Base-by-base conservation (phyloP, 2,113 vertebrate species). In the Triplophysa tibetana region DNA sequence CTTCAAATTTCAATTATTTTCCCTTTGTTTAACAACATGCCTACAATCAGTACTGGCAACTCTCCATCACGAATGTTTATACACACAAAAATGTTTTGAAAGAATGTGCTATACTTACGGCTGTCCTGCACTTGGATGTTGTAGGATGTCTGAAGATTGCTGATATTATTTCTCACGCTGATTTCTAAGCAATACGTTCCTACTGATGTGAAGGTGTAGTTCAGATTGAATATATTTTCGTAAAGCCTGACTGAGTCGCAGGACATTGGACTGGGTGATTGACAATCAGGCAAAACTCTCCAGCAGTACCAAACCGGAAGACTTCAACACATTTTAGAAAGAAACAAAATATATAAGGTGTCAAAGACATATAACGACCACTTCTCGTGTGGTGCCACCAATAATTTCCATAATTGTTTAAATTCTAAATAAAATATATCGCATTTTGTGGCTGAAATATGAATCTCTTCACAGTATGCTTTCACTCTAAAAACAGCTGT, bases 161-260 rank as follows among this genome's bases (percentile, higher is more conserved):
- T 96, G 88, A 94, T 77, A 26, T 91, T 85, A 0, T 93, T 97
- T 85, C 92, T 88, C 9, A 94, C 92, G 2, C 89, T 88, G 83
- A 98, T 83, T 16, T 94, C 94, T 84, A 97, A 88, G 85, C 96
- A 97, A 8, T 96, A 94, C 38, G 91, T 87, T 0, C 96, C 96
- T 0, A 92, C 83, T 0, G 90, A 85, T 19, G 83, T 86, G 90
- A 97, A 96, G 79, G 84, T 91, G 80, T 95, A 92, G 84, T 91
- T 95, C 85, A 98, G 88, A 2, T 85, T 89, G 88, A 94, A 92
- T 5, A 82, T 90, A 2, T 94, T 94, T 11, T 86, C 87, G 0
- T 91, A 89, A 78, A 96, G 72, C 6, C 85, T 88, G 85, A 93
- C 90, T 0, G 92, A 88, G 0, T 92, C 93, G 89, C 96, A 98